Evolutionary conservation across 2,888 invertebrate genomes (phyloP), one percentile per base, ranked within the genome.

Genomic region (Linyphia triangularis): DNA sequence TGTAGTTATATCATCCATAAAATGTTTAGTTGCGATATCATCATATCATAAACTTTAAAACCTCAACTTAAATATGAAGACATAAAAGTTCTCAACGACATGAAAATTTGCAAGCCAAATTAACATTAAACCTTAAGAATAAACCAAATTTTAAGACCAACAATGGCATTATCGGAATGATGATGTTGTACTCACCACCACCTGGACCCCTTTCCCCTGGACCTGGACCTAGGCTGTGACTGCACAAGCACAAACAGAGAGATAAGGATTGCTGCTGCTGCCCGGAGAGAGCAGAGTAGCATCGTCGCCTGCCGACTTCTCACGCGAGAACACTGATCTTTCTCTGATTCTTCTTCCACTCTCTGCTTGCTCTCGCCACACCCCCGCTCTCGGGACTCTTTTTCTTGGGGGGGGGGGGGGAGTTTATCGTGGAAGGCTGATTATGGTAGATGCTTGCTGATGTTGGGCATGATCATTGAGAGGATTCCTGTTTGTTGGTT

Each of bases 101-200:
- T n/a, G n/a, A n/a, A n/a, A n/a, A n/a, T n/a, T n/a, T n/a, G n/a
- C n/a, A n/a, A n/a, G n/a, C n/a, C n/a, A n/a, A n/a, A n/a, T n/a
- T n/a, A n/a, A n/a, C n/a, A n/a, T n/a, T n/a, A n/a, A n/a, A n/a
- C n/a, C n/a, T n/a, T n/a, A n/a, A n/a, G n/a, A n/a, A n/a, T n/a
- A n/a, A n/a, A n/a, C n/a, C n/a, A n/a, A n/a, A n/a, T n/a, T n/a
- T n/a, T n/a, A n/a, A n/a, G n/a, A n/a, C n/a, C n/a, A n/a, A n/a
- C n/a, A n/a, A n/a, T n/a, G n/a, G n/a, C n/a, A n/a, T 43, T 26
- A 65, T 24, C 30, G 26, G 13, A 10, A 72, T n/a, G n/a, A n/a
- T n/a, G n/a, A n/a, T n/a, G n/a, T n/a, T n/a, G n/a, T 28, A 90
- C 90, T 90, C 70, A 90, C 90, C 90, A 90, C 90, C 90, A 90